phyloP scores from a whole-genome alignment of 2,888 invertebrate species.

The Helleia helle region DNA sequence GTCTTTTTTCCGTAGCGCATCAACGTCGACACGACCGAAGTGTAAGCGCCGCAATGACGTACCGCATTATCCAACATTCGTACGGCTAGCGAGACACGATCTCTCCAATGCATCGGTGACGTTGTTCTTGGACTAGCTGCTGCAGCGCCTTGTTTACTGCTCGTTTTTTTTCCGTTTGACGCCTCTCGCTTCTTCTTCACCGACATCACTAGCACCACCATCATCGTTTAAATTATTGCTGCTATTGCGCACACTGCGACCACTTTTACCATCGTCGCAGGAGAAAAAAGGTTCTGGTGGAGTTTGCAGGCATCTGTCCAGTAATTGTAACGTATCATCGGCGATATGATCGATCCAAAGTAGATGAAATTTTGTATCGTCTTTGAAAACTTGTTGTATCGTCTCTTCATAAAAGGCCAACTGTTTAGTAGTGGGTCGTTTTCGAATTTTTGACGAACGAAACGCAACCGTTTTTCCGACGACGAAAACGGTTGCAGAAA shows the following conservation, averaged over 20 bases:
- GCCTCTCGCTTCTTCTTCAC: no score
- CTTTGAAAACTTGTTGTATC: background rate
- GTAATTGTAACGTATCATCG: background rate
- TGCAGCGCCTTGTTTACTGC: no score
- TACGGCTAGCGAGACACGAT: slow-evolving; percentile 4
- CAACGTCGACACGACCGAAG: slow-evolving; percentile 10
- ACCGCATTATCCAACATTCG: slow-evolving; percentile 11
- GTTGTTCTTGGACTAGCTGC: no score
- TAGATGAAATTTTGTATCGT: background rate
- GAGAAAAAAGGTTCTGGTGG: background rate
- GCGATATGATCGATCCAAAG: background rate
- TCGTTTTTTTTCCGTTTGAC: no score
- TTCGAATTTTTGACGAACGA: no score
- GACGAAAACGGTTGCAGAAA: no score
- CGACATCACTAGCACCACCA: background rate
- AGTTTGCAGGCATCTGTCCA: background rate
- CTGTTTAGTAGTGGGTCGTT: slow-evolving; percentile 7
- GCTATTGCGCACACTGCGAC: no score
- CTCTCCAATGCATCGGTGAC: no score
- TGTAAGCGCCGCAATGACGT: slow-evolving; percentile 9
- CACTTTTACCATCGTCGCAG: background rate
- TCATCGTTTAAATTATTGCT: background rate
- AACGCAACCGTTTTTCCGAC: no score
- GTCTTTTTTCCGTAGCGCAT: slow-evolving; percentile 10
- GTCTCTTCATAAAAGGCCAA: slow-evolving; percentile 1